phyloP scores from a whole-genome alignment of 2,888 invertebrate species.

The Cetonia aurata region DNA sequence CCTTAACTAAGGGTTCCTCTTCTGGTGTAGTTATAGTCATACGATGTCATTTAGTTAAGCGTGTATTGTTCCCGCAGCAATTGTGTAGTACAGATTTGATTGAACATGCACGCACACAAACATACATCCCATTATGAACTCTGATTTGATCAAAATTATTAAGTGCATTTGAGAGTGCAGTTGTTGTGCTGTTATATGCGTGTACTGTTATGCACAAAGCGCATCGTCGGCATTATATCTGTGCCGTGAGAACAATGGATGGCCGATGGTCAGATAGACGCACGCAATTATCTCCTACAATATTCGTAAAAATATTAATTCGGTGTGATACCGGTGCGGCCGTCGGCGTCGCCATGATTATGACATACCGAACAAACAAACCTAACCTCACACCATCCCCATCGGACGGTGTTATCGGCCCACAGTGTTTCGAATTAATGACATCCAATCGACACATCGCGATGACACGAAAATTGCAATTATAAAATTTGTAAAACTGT shows the following conservation, averaged over 20 bases:
- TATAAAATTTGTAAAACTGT: constrained; percentile 63
- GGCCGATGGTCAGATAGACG: constrained; percentile 42
- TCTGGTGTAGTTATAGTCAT: background rate
- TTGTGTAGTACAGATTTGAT: constrained; percentile 45
- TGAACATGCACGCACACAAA: constrained; percentile 43
- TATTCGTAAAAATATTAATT: constrained; percentile 48
- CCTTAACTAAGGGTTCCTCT: constrained; percentile 1
- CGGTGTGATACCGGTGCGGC: constrained; percentile 41
- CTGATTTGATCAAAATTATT: constrained; percentile 45
- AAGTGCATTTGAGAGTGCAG: constrained; percentile 45
- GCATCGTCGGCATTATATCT: constrained; percentile 40
- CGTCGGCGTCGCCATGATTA: constrained; percentile 43
- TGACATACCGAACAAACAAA: constrained; percentile 42
- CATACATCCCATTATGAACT: constrained; percentile 43
- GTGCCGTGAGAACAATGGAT: constrained; percentile 41
- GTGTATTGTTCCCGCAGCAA: constrained; percentile 36
- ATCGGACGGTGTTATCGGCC: constrained; percentile 21
- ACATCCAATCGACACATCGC: constrained; percentile 44
- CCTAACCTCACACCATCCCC: constrained; percentile 14
- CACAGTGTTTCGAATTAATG: constrained; percentile 41
- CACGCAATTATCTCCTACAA: constrained; percentile 45
- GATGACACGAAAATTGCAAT: constrained; percentile 59
- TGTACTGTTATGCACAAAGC: constrained; percentile 40
- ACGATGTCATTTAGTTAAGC: constrained; percentile 18
- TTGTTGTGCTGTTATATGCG: constrained; percentile 41